Percentiles rank a stretch among this genome's conserved stretches.
Conservation (phyloP, 1,140 invertebrate genomes). For the Sminthurides bifidus region DNA sequence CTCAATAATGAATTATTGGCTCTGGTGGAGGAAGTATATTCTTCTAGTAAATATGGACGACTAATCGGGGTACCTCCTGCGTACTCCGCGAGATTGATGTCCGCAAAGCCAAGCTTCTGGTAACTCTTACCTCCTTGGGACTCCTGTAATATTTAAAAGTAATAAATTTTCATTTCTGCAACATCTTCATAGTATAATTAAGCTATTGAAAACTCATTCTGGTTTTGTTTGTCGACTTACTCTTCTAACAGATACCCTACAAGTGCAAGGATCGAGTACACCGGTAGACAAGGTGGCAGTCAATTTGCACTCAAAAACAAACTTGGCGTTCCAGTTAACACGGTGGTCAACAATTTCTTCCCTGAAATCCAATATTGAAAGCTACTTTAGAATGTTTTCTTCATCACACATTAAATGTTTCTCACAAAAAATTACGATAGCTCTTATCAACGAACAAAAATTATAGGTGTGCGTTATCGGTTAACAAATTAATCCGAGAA, state of each 20-base stretch:
- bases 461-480: too few species aligned
- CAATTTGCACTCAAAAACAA: slow-evolving; percentile 92
- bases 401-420: too few species aligned
- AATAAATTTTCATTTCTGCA: not conserved
- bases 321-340: slow-evolving; percentile 80
- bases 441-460: too few species aligned
- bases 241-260: slow-evolving; percentile 87
- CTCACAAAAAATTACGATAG: not conserved
- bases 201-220: not conserved
- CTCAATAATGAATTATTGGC: slow-evolving; percentile 92
- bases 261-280: slow-evolving; percentile 77
- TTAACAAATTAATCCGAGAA: too few species aligned
- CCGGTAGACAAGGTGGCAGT: slow-evolving; percentile 87
- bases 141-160: slow-evolving; percentile 45
- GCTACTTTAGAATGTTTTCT: too few species aligned
- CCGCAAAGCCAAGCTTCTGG: slow-evolving; percentile 92
- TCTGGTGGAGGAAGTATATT: slow-evolving; percentile 71
- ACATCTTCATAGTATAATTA: not conserved
- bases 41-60: slow-evolving; percentile 78
- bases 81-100: slow-evolving; percentile 91
- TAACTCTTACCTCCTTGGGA: slow-evolving; percentile 76
- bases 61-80: slow-evolving; percentile 79
- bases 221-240: slow-evolving; percentile 54
- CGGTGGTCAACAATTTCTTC: slow-evolving; percentile 86
- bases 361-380: slow-evolving; percentile 45